Evolutionary conservation across 2,888 invertebrate species (phyloP), one percentile per base, ranked within the genome.

Genomic region (Tupiocoris notatus): DNA sequence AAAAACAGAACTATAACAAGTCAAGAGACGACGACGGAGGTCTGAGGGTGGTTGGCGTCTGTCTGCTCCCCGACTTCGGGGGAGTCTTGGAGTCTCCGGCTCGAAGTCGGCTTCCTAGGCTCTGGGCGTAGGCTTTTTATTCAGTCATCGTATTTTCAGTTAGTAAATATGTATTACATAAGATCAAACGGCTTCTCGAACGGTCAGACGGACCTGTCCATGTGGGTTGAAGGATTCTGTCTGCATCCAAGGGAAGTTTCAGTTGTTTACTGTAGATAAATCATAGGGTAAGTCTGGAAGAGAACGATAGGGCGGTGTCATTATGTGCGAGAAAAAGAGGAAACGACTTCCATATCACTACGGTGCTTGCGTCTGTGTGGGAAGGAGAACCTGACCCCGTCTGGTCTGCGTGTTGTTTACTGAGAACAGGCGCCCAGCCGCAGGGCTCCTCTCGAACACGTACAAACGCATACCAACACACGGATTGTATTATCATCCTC

Each of bases 211-310:
- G 39, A 39, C 39, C 39, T 39, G 39, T 39, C 39, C 39, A 39
- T 39, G 39, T 39, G 39, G 39, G 39, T 12, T 39, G 39, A 39
- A 12, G 6, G 39, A 39, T 39, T 39, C 39, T 39, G 39, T 39
- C 39, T 39, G 39, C 39, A 39, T 39, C 39, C 39, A 12, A 39
- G 39, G 39, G 39, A 39, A 39, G 39, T 39, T 39, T 39, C 39
- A 24, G 75, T 75, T 75, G 75, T 75, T 75, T 75, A 75, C 75
- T 39, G 75, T 75, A 75, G 66, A 75, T 75, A 75, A 75, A 75
- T 75, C 75, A 75, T 75, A 75, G 75, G 75, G 75, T 66, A 74
- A 75, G 75, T 75, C 39, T 12, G 39, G 39, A 39, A 12, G 39
- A 39, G 39, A 39, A 12, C 6, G 39, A 39, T 7, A 39, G 6